Evolutionary conservation across 2,113 vertebrate genomes (phyloP).

Genomic region (Heliornis fulica): DNA sequence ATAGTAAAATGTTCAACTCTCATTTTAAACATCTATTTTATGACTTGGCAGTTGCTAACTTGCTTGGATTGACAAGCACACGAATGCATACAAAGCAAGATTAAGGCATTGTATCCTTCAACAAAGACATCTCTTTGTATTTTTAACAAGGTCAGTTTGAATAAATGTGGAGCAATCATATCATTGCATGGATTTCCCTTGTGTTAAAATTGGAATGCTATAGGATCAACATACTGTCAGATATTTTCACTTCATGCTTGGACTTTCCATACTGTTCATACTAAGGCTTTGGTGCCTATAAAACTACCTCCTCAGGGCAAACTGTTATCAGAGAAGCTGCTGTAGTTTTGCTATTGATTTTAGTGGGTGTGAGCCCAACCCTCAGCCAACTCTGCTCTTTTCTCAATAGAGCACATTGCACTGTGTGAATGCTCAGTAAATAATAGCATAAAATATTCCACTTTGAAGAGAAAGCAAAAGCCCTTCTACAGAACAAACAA

Average conservation of each 20-base stretch:
- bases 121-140: background rate
- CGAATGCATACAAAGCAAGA: background rate
- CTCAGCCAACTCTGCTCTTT: background rate
- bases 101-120: background rate
- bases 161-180: background rate
- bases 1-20: background rate
- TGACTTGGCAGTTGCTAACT: background rate
- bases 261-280: background rate
- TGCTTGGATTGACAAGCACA: background rate
- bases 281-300: background rate
- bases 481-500: background rate
- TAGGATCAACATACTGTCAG: background rate
- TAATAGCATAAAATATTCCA: background rate
- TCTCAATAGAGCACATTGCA: background rate
- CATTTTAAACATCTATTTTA: background rate
- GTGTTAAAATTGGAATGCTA: background rate
- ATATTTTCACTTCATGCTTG: background rate
- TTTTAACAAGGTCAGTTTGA: background rate
- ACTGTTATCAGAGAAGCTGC: background rate
- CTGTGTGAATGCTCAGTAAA: background rate
- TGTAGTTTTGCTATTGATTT: background rate
- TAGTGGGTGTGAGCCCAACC: background rate
- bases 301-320: background rate
- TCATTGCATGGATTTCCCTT: background rate
- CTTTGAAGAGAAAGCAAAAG: slow-evolving; percentile 11